phyloP scores from a whole-genome alignment of 2,113 vertebrate genomes.

The Dissostichus mawsoni region DNA sequence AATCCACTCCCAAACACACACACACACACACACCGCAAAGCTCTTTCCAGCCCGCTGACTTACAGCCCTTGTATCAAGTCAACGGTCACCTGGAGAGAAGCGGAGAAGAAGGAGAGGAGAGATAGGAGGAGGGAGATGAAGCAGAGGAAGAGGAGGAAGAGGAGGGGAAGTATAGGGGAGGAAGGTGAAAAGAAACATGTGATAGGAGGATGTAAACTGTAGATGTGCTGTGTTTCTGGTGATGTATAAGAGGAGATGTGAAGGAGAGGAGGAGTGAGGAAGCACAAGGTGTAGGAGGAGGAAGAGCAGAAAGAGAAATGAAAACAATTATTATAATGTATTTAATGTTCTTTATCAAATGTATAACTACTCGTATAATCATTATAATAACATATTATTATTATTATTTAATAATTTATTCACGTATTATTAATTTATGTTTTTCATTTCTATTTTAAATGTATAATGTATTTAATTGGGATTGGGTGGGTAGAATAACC shows the following conservation, averaged over 20 bases:
- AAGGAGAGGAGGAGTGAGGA: not conserved
- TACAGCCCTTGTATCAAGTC: conserved; percentile 44
- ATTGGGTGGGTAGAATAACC: too few relatives aligned
- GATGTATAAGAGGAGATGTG: not conserved
- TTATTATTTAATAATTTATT: too few relatives aligned
- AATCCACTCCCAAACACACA: conserved; percentile 69
- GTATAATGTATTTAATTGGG: too few relatives aligned
- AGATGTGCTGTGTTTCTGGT: not conserved
- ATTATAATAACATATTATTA: too few relatives aligned
- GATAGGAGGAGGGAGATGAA: not conserved
- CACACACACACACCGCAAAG: conserved; percentile 28
- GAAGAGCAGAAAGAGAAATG: not conserved
- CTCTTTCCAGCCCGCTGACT: conserved; percentile 55
- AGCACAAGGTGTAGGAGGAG: not conserved
- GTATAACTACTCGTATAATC: too few relatives aligned
- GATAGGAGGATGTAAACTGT: not conserved
- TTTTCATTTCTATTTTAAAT: too few relatives aligned
- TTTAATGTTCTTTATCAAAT: too few relatives aligned
- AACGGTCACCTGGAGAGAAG: conserved; percentile 53
- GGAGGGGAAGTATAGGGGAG: not conserved
- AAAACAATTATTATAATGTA: too few relatives aligned
- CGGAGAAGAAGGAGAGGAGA: conserved; percentile 1
- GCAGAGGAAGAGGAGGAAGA: not conserved
- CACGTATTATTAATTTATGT: too few relatives aligned
- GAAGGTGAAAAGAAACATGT: not conserved